A percentile compares a stretch with the other conserved stretches of the same genome.
Evolutionary conservation across 2,113 vertebrate species (phyloP).

Genomic region (Salvelinus alpinus): DNA sequence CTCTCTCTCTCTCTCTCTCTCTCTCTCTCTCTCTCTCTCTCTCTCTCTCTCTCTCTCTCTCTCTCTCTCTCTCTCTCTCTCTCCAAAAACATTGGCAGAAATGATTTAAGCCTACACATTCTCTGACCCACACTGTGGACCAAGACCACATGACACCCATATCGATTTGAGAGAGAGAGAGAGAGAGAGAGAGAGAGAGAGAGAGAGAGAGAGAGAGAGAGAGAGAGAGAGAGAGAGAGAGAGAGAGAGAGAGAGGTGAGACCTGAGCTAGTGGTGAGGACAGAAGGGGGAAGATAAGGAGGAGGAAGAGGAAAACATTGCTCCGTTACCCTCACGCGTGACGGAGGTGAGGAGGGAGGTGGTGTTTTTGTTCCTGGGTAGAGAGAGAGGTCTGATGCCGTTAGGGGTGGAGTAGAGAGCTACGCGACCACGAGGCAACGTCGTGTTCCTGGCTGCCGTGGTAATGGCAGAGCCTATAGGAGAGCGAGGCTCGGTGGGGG

Average conservation of each 20-base stretch:
- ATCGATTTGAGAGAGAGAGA: slow-evolving; percentile 8
- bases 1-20: not conserved
- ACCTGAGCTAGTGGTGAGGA: slow-evolving; percentile 24
- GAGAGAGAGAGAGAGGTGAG: slow-evolving; percentile 12
- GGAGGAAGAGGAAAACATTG: slow-evolving; percentile 21
- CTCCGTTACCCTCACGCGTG: slow-evolving; percentile 65
- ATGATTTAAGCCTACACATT: not conserved
- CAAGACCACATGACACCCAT: not conserved
- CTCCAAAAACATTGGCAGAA: too few species aligned
- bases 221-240: slow-evolving; percentile 18
- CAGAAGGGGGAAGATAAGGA: not conserved
- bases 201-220: slow-evolving; percentile 5
- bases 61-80: not conserved
- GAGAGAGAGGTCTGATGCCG: slow-evolving; percentile 45
- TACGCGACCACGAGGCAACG: slow-evolving; percentile 25
- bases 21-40: not conserved
- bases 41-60: not conserved
- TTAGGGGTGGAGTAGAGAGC: slow-evolving; percentile 43
- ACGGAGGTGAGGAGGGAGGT: slow-evolving; percentile 55
- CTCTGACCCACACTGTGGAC: slow-evolving; percentile 5
- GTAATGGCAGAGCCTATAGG: slow-evolving; percentile 55
- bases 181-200: slow-evolving; percentile 10
- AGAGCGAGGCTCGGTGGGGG: slow-evolving; percentile 49
- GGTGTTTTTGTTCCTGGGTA: slow-evolving; percentile 46
- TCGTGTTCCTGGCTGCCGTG: slow-evolving; percentile 50